phyloP scores from a whole-genome alignment of 2,113 vertebrate genomes.

The Seriola dumerili region DNA sequence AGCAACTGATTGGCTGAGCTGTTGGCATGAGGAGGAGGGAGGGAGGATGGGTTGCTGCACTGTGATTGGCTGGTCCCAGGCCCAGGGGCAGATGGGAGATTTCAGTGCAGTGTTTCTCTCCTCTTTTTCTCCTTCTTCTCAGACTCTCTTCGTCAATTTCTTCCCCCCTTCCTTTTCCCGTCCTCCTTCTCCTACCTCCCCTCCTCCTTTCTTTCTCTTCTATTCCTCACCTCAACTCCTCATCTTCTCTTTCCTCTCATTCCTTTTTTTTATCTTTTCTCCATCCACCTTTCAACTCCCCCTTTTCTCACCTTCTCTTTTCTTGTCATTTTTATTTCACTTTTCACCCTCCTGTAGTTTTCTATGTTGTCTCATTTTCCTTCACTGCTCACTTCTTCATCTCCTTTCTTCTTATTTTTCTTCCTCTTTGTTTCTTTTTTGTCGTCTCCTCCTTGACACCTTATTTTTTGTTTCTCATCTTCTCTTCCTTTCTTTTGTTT shows the following conservation, averaged over 20 bases:
- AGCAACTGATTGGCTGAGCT: slow-evolving; percentile 54
- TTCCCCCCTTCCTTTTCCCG: too few species aligned
- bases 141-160: neutral
- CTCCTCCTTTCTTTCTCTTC: neutral
- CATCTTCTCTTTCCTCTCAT: too few species aligned
- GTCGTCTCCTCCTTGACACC: neutral
- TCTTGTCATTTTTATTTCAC: too few species aligned
- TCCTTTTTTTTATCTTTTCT: neutral
- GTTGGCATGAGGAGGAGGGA: slow-evolving; percentile 57
- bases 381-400: neutral
- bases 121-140: neutral
- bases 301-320: too few species aligned
- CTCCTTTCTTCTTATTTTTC: neutral
- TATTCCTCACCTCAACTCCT: neutral
- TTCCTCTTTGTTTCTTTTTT: neutral
- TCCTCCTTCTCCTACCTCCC: too few species aligned
- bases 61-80: slow-evolving; percentile 45
- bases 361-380: too few species aligned
- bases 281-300: too few species aligned
- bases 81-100: slow-evolving; percentile 54
- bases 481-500: neutral
- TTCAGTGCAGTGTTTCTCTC: slow-evolving; percentile 34
- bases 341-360: too few species aligned
- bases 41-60: slow-evolving; percentile 14
- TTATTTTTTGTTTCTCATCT: neutral